Evolutionary conservation across 1,140 invertebrate species (phyloP).

Genomic region (Heliconius melpomene): DNA sequence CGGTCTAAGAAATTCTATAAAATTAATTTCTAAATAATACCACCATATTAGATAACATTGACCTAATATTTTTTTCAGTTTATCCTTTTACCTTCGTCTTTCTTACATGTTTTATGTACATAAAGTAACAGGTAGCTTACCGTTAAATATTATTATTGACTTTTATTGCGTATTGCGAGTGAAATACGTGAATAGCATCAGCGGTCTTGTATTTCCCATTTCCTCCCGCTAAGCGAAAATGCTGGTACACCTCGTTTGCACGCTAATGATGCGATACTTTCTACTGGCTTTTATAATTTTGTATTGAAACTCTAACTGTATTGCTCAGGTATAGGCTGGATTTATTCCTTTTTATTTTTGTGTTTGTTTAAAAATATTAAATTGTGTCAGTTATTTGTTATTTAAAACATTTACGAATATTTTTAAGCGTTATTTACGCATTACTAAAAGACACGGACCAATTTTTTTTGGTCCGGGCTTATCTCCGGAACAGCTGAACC

Average conservation of each 20-base stretch:
- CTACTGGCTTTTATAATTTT: not conserved
- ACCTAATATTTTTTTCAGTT: not conserved
- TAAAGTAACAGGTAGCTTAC: not conserved
- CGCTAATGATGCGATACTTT: conserved; percentile 23
- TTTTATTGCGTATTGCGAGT: conserved; percentile 23
- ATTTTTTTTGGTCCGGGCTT: no score
- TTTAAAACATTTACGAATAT: no score
- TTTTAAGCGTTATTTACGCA: no score
- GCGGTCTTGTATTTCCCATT: conserved; percentile 26
- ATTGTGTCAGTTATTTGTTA: no score
- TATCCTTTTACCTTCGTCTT: not conserved
- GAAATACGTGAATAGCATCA: conserved; percentile 21
- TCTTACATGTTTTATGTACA: conserved; percentile 4
- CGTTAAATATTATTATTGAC: conserved; percentile 23
- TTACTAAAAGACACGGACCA: no score
- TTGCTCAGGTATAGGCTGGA: not conserved
- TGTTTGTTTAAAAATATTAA: not conserved
- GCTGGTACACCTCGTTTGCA: conserved; percentile 21
- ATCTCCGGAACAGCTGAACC: no score
- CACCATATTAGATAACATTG: not conserved
- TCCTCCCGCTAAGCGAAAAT: conserved; percentile 29
- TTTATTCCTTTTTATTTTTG: not conserved
- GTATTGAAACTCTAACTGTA: not conserved
- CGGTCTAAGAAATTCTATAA: no score
- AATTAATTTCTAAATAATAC: no score